phyloP scores from a whole-genome alignment of 2,888 invertebrate genomes.

The Leptinotarsa rubiginosa region DNA sequence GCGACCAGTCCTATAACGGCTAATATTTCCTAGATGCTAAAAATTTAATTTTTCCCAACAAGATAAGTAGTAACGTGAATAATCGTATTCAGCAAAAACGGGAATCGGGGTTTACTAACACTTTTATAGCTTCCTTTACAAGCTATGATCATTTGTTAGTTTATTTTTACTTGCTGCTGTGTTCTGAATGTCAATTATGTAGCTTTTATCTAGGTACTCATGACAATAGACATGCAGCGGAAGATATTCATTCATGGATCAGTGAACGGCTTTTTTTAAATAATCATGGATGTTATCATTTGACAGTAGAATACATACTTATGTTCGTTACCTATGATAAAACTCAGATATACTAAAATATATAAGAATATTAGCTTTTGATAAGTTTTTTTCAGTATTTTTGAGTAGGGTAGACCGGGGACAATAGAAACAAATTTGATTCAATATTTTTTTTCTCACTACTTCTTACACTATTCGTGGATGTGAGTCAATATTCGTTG shows the following conservation, averaged over 20 bases:
- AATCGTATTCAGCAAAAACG: constrained; percentile 38
- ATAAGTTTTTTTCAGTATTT: too few species aligned
- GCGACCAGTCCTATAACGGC: constrained; percentile 32
- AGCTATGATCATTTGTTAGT: constrained; percentile 48
- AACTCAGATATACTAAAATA: too few species aligned
- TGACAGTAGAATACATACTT: too few species aligned
- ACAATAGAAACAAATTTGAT: too few species aligned
- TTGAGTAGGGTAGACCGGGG: too few species aligned
- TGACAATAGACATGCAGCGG: neutral
- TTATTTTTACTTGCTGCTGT: constrained; percentile 41
- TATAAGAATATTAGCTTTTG: too few species aligned
- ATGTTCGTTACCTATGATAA: too few species aligned
- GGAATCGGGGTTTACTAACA: constrained; percentile 38
- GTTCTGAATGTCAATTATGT: constrained; percentile 34
- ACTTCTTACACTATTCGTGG: too few species aligned
- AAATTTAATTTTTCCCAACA: constrained; percentile 28
- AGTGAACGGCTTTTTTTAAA: neutral
- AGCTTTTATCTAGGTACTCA: neutral
- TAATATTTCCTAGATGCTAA: constrained; percentile 37
- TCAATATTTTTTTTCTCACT: too few species aligned
- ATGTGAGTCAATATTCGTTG: too few species aligned
- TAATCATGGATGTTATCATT: neutral
- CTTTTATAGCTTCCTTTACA: constrained; percentile 52
- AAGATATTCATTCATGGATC: neutral
- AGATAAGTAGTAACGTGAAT: constrained; percentile 30